Evolutionary conservation across 2,888 invertebrate genomes (phyloP).

Genomic region (Lysandra coridon): DNA sequence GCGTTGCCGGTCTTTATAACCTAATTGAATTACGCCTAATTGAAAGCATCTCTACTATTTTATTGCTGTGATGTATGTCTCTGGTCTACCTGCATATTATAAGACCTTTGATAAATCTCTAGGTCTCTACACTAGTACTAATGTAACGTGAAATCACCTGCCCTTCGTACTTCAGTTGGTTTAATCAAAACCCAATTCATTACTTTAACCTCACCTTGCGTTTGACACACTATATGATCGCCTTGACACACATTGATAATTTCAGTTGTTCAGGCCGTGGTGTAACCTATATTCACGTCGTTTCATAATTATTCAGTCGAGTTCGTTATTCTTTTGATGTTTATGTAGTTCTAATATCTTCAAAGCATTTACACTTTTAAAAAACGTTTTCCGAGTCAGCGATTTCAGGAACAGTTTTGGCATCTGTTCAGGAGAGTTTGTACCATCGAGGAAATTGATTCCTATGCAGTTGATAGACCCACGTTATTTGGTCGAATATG

Average conservation of each 20-base stretch:
- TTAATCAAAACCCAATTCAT: conserved; percentile 24
- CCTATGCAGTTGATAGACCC: too few relatives aligned
- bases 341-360: not conserved
- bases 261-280: conserved; percentile 27
- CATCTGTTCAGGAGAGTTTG: not conserved
- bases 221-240: conserved; percentile 32
- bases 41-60: too few relatives aligned
- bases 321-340: conserved; percentile 6
- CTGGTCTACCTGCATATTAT: too few relatives aligned
- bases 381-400: not conserved
- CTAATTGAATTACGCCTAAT: too few relatives aligned
- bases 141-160: not conserved
- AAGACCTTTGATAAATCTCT: not conserved
- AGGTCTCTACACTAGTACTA: not conserved
- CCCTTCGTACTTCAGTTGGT: conserved; percentile 24
- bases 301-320: conserved; percentile 4
- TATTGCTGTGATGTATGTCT: too few relatives aligned
- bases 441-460: too few relatives aligned
- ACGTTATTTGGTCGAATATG: too few relatives aligned
- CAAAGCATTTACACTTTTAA: not conserved
- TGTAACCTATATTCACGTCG: conserved; percentile 15
- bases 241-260: conserved; percentile 34
- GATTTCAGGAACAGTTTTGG: not conserved
- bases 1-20: too few relatives aligned
- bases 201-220: conserved; percentile 25